Base-by-base conservation (phyloP, 2,113 vertebrate genomes). In the Eptatretus burgeri region DNA sequence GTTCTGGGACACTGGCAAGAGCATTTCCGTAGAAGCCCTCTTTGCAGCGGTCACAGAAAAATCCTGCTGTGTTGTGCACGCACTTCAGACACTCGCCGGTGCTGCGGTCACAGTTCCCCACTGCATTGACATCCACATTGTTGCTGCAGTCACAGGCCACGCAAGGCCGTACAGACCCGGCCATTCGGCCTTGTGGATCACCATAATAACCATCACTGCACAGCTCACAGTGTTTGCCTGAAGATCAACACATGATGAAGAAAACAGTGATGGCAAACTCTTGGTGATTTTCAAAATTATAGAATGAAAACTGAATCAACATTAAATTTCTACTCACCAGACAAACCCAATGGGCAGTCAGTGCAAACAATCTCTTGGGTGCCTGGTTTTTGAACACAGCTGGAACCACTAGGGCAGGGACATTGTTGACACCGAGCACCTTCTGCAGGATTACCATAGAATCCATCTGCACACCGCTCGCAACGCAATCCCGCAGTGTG, bases 201-300 rank as follows among this genome's bases (percentile, higher is more conserved):
- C 88, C 88, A 0, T 82, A 79, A 74, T 79, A 85, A 52, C 87
- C 82, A 0, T 95, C 88, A 0, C 86, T 84, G 0, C 87, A 93
- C 67, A 76, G 73, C 72, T 93, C 82, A 13, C 87, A 93, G 68
- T 75, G 80, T 13, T 71, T 78, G 5, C 88, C 88, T 93, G 66
- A 50, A 16, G 50, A 1, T 12, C 27, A 41, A 41, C 27, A 41
- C 27, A 41, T 41, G 27, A 41, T 41, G 3, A 41, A 41, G 27
- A 41, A 41, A 5, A 41, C 7, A 41, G 27, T 41, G 27, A 41
- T 41, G 27, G 7, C 7, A 41, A 41, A 2, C 27, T 41, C 27
- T 41, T 41, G 27, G 27, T 41, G 27, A 41, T 41, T 5, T 41
- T 41, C 27, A 41, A 41, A 41, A 41, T 41, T 41, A 41, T 7